Evolutionary conservation across 2,888 invertebrate genomes (phyloP), one percentile per base, ranked within the genome.

Genomic region (Tetramorium bicarinatum): DNA sequence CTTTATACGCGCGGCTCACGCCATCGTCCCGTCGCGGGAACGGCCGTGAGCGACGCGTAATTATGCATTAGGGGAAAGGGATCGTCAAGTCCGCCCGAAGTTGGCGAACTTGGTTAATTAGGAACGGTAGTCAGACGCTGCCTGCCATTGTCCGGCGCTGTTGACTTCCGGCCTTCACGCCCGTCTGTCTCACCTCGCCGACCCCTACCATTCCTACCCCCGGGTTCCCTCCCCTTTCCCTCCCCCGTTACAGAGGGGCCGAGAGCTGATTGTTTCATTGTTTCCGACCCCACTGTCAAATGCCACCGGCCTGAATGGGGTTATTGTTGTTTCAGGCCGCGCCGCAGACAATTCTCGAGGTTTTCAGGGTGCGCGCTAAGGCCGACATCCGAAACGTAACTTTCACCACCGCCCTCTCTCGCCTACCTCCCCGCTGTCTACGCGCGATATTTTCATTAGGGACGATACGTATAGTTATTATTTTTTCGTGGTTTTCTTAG

Each of bases 191-290:
- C 67, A 56, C 64, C 59, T 61, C 41, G 52, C 34, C 47, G 2
- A 11, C 11, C 82, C 29, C 34, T 44, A 2, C 25, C 18, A 8
- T 13, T 15, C 18, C 72, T 74, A 82, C 76, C 89, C 49, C 84
- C 69, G 52, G 3, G 21, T 21, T 54, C 15, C 29, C 47, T 6
- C 47, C 15, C 47, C 62, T 49, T 13, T 25, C 62, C 59, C 15
- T 25, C 29, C 67, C 86, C 74, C 76, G 66, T 76, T 38, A 71
- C 71, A 59, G 89, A 86, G 89, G 88, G 87, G 90, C 90, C 89
- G 87, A 88, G 89, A 89, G 91, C 91, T 94, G 94, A 94, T 94
- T 94, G 94, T 94, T 93, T 94, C 94, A 94, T 94, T 94, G 94
- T 94, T 94, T 94, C 93, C 93, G 92, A 93, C 93, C 93, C 93